These are phyloP conservation scores for Muscicapa adusta DNA, from an alignment of 2,113 vertebrate genomes.

Conservation along the genomic window DNA sequence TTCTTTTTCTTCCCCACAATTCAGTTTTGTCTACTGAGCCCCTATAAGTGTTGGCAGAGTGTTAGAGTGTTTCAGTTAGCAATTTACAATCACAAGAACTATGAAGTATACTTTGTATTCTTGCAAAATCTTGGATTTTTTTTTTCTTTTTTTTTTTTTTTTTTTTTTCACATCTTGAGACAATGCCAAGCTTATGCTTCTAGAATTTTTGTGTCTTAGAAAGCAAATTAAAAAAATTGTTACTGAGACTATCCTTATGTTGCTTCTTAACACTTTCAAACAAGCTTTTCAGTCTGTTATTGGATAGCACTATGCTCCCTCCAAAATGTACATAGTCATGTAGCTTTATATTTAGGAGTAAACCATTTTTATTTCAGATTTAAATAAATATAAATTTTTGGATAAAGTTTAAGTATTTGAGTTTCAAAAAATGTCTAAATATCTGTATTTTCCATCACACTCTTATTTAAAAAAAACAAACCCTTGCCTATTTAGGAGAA, in stretches of 20 bases:
- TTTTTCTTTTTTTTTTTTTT: background rate
- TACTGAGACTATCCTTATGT: background rate
- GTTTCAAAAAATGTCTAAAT: background rate
- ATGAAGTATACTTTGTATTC: background rate
- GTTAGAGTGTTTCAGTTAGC: background rate
- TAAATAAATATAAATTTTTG: background rate
- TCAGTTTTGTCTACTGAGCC: background rate
- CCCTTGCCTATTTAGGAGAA: background rate
- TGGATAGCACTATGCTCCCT: background rate
- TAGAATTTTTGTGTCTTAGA: background rate
- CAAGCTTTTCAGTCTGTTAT: background rate
- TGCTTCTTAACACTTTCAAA: background rate
- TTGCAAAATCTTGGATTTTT: background rate
- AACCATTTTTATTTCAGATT: background rate
- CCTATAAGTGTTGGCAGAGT: background rate
- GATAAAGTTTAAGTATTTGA: background rate
- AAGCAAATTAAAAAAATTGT: background rate
- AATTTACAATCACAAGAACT: background rate
- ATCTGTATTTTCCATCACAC: background rate
- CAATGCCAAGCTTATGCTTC: background rate
- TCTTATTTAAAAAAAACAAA: background rate
- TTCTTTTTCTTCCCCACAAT: background rate
- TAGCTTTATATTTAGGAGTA: background rate
- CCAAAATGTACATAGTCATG: background rate
- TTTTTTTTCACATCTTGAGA: background rate